These are phyloP conservation scores for Cydia pomonella DNA, from an alignment of 1,140 invertebrate genomes.

Conservation along the genomic window DNA sequence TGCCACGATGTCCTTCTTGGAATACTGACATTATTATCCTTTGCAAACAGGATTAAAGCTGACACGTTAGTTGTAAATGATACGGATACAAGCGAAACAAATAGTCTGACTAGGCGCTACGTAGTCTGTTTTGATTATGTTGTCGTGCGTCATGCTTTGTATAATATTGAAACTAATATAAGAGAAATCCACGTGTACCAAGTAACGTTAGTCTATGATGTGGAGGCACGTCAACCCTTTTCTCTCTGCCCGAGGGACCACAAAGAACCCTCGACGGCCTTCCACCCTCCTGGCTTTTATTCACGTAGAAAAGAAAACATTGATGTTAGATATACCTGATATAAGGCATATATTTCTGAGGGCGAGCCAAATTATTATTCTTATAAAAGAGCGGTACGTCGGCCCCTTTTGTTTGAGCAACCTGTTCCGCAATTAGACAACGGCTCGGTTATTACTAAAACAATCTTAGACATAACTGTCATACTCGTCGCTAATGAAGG, in stretches of 20 bases:
- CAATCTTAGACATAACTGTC: constrained; percentile 16
- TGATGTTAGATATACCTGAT: constrained; percentile 65
- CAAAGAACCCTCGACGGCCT: constrained; percentile 52
- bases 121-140: not conserved
- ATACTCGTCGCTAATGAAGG: constrained; percentile 15
- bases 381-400: constrained; percentile 49
- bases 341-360: constrained; percentile 50
- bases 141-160: not conserved
- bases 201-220: constrained; percentile 45
- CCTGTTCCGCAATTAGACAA: constrained; percentile 30
- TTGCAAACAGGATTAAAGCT: constrained; percentile 1
- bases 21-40: not conserved
- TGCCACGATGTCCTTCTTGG: not conserved
- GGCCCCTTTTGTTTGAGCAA: constrained; percentile 38
- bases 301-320: constrained; percentile 64
- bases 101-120: not conserved
- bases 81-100: constrained; percentile 6
- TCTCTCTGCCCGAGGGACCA: constrained; percentile 44
- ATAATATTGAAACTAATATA: not conserved
- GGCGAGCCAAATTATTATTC: constrained; percentile 56
- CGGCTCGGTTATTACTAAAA: constrained; percentile 5
- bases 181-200: constrained; percentile 41
- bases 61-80: not conserved
- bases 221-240: constrained; percentile 63
- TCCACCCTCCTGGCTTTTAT: constrained; percentile 56